Base-by-base conservation (phyloP, 2,888 invertebrate species). In the Chrysolina oricalcia region DNA sequence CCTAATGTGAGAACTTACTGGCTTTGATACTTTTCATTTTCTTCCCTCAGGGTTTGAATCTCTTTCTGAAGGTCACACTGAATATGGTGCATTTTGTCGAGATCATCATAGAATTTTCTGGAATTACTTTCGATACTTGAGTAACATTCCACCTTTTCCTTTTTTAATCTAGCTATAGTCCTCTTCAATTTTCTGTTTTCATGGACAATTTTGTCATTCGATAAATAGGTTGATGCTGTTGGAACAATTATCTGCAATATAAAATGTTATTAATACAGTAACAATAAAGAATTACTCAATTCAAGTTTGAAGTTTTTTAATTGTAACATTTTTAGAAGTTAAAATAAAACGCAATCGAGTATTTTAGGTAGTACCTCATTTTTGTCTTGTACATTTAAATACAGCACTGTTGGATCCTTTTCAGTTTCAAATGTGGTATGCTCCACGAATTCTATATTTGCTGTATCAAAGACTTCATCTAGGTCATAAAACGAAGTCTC, bases 51-150 rank as follows among this genome's bases (percentile, higher is more conserved):
- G 10, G 8, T 9, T 40, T 40, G 35, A 6, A 68, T 40, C 41
- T 53, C 53, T 9, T 50, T 13, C 40, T 68, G 41, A 13, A 68
- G 53, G 19, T 53, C 68, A 19, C 9, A 40, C 9, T 68, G 68
- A 10, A 40, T 68, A 15, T 53, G 13, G 9, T 68, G 17, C 68
- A 68, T 68, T 53, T 68, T 68, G 21, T 68, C 8, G 9, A 68
- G 40, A 35, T 68, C 56, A 68, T 17, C 15, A 40, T 68, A 68
- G 19, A 68, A 68, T 40, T 19, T 11, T 21, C 40, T 53, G n/a
- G 68, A 53, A 40, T 56, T 68, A 11, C 40, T n/a, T 40, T 48
- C 15, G 2, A 68, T 68, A 53, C 23, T 53, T 13, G 19, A 10
- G 13, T 40, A 48, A 43, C 50, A 35, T 40, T 53, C 9, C 17